Conservation (phyloP, 1,140 invertebrate species). For the Argopecten irradians region DNA sequence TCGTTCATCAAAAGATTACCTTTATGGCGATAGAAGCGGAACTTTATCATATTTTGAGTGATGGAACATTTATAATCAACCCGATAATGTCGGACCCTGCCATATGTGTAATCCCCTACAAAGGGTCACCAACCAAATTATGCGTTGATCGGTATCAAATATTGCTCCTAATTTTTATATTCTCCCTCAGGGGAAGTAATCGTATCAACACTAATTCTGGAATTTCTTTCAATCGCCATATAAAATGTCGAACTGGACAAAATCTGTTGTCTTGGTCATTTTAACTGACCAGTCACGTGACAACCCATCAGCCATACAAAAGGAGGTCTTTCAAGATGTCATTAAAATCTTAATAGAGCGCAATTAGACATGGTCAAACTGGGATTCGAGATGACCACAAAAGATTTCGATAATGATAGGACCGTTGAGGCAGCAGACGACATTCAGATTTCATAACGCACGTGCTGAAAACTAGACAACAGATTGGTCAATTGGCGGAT, state of each 20-base stretch:
- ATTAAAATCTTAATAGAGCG: background rate
- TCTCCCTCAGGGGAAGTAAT: background rate
- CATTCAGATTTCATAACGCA: conserved; percentile 11
- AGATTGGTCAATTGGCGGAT: background rate
- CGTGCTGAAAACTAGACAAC: background rate
- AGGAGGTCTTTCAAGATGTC: background rate
- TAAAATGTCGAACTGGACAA: background rate
- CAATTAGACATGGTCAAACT: background rate
- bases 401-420: conserved; percentile 11
- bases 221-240: background rate
- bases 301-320: background rate
- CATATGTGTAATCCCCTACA: background rate
- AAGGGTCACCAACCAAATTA: background rate
- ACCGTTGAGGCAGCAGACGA: background rate
- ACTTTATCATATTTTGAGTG: background rate
- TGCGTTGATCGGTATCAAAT: background rate
- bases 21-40: background rate
- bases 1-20: background rate
- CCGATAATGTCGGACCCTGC: background rate
- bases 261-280: background rate
- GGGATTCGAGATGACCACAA: background rate
- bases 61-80: background rate
- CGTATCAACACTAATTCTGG: background rate
- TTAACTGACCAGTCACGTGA: background rate
- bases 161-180: background rate